phyloP scores from a whole-genome alignment of 2,113 vertebrate species.

The Ia io region DNA sequence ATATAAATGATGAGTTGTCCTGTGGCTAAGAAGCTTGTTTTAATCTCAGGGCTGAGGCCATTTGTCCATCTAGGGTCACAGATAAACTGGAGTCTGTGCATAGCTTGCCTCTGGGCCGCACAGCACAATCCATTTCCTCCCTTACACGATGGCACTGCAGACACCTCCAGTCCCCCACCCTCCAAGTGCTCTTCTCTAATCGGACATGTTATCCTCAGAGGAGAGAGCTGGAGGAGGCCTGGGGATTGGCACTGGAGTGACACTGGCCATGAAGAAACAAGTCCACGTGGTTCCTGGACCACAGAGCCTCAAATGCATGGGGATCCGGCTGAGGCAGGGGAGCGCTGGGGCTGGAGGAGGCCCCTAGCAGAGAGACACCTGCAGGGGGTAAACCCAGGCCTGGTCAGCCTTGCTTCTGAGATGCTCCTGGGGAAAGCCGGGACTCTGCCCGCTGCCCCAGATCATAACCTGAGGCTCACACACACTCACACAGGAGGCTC shows the following conservation, averaged over 20 bases:
- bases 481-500: accelerated
- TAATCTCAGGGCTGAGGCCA: neutral
- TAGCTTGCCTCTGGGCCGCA: accelerated
- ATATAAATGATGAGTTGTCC: neutral
- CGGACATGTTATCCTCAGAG: neutral
- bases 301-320: accelerated
- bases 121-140: neutral
- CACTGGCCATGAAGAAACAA: neutral
- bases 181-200: neutral
- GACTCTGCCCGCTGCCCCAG: neutral
- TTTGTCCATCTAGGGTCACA: neutral
- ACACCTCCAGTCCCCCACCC: neutral
- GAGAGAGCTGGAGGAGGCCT: neutral
- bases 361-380: neutral
- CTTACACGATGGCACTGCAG: neutral
- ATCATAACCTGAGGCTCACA: accelerated
- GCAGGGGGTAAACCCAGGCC: neutral
- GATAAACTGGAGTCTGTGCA: neutral
- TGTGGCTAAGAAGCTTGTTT: neutral
- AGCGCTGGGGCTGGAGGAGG: neutral
- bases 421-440: neutral
- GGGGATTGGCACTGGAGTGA: neutral
- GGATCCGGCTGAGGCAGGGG: no score
- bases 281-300: neutral
- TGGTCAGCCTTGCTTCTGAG: no score